phyloP scores from a whole-genome alignment of 2,888 invertebrate genomes.

The Nemurella pictetii region DNA sequence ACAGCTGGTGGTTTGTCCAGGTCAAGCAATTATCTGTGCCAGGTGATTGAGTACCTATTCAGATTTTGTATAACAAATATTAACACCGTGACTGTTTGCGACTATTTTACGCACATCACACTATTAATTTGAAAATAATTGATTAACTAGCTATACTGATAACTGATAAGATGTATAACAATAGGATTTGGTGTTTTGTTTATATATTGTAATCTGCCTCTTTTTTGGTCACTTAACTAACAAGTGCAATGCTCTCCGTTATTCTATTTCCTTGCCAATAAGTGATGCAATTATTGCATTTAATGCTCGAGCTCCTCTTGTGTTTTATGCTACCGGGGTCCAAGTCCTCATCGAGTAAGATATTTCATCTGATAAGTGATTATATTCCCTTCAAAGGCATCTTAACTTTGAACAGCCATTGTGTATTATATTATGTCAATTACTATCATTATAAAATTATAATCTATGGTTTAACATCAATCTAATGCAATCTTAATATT shows the following conservation, averaged over 20 bases:
- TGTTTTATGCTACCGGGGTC: not conserved
- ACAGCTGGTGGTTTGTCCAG: too few species aligned
- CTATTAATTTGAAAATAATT: not conserved
- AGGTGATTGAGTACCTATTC: not conserved
- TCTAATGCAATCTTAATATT: too few species aligned
- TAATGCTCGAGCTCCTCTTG: not conserved
- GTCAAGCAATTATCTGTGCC: not conserved
- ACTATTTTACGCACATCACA: not conserved
- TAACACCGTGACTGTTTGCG: not conserved
- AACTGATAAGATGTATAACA: not conserved
- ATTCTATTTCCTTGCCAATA: not conserved
- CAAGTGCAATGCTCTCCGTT: not conserved
- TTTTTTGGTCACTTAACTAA: not conserved
- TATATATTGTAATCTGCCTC: not conserved
- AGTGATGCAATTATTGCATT: not conserved
- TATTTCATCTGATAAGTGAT: too few species aligned
- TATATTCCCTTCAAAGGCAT: not conserved
- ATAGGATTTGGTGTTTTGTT: not conserved
- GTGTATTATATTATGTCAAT: too few species aligned
- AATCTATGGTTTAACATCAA: too few species aligned
- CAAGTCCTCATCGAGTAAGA: not conserved
- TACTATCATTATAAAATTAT: too few species aligned
- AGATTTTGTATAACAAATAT: not conserved
- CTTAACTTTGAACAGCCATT: too few species aligned
- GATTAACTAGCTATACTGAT: too few species aligned